Base-by-base conservation (phyloP, 2,113 vertebrate species). In the Cyphomyrus plagiostoma region DNA sequence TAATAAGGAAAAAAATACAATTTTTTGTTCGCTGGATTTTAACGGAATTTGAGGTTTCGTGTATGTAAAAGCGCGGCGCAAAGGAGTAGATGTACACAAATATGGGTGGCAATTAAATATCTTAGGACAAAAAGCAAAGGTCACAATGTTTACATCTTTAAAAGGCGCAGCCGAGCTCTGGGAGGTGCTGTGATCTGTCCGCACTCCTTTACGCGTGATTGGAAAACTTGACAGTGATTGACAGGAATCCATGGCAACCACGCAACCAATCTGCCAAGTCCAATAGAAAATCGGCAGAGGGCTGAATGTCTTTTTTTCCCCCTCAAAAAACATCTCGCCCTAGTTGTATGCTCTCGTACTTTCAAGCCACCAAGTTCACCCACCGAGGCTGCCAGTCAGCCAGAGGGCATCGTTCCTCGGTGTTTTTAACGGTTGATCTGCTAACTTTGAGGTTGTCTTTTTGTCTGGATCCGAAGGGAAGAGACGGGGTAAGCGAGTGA, bases 141-240 rank as follows among this genome's bases (percentile, higher is more conserved):
- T 96, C 93, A 94, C 95, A 95, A 95, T 96, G 95, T 96, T 95
- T 95, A 94, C 93, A 90, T 94, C 91, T 58, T 92, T 70, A 91
- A 92, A 92, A 95, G 95, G 94, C 93, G 95, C 94, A 91, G 94
- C 94, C 91, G 93, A 94, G 92, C 88, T 90, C 93, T 66, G 96
- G 97, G 96, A 96, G 97, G 96, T 93, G 96, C 96, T 95, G 96
- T 95, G 94, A 93, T 92, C 92, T 89, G 90, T 89, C 77, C 58
- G 83, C 89, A 90, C 80, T 93, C 90, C 89, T 93, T 91, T 93
- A 92, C 92, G 94, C 93, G 95, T 95, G 97, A 98, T 98, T 98
- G 97, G 98, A 96, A 96, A 96, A 96, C 93, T 93, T 95, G 96
- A 96, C 96, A 95, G 95, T 98, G 98, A 99, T 96, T 97, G 97